These are phyloP conservation scores for Eupithecia centaureata DNA, from an alignment of 2,888 invertebrate genomes.

Conservation along the genomic window DNA sequence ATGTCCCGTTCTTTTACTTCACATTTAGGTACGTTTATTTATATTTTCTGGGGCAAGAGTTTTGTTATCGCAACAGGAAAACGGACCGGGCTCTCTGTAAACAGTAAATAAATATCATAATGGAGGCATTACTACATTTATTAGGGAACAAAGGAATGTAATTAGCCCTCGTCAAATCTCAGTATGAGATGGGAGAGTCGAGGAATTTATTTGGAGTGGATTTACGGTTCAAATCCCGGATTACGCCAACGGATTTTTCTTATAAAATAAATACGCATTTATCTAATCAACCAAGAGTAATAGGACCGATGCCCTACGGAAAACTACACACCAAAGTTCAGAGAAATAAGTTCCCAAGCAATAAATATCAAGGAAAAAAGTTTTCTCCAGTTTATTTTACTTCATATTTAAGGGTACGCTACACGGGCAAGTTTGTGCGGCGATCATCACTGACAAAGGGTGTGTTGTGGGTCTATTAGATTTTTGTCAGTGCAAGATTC, in stretches of 20 bases:
- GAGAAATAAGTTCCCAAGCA: constrained; percentile 8
- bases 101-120: constrained; percentile 23
- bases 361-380: constrained; percentile 8
- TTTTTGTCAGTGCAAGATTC: too few relatives aligned
- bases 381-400: constrained; percentile 1
- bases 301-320: neutral
- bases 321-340: neutral
- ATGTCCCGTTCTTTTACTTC: neutral
- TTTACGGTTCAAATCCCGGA: neutral
- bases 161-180: constrained; percentile 55
- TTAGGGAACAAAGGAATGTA: constrained; percentile 52
- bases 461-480: too few relatives aligned
- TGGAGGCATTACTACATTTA: constrained; percentile 40
- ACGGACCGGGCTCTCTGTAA: constrained; percentile 24
- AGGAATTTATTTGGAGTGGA: constrained; percentile 37
- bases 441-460: too few relatives aligned
- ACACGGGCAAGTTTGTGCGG: too few relatives aligned
- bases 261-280: neutral
- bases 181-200: constrained; percentile 48
- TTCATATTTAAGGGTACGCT: neutral
- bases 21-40: constrained; percentile 7
- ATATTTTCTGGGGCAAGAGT: neutral
- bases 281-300: neutral
- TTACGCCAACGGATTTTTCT: neutral
- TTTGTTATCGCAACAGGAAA: constrained; percentile 12